Conservation (phyloP, 2,888 invertebrate genomes). For the Carterocephalus palaemon region DNA sequence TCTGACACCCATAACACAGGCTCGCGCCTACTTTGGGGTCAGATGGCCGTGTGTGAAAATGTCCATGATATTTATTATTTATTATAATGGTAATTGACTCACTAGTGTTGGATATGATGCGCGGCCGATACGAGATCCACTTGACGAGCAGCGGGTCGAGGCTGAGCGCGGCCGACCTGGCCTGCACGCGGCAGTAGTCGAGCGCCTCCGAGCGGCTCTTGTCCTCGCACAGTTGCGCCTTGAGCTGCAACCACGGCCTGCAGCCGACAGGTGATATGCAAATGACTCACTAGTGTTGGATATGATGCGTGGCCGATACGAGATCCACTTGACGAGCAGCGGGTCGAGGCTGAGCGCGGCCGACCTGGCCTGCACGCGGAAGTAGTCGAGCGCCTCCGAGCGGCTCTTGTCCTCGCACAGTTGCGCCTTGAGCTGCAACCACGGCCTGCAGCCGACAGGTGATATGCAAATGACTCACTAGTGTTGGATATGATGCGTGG, state of each 20-base stretch:
- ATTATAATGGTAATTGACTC: neutral
- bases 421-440: slow-evolving; percentile 50
- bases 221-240: slow-evolving; percentile 49
- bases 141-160: slow-evolving; percentile 82
- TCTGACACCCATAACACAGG: no score
- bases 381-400: slow-evolving; percentile 46
- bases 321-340: slow-evolving; percentile 81
- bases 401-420: slow-evolving; percentile 39
- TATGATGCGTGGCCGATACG: slow-evolving; percentile 65
- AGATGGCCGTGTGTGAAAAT: no score
- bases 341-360: slow-evolving; percentile 76
- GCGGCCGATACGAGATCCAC: slow-evolving; percentile 80
- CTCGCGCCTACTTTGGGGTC: no score
- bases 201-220: slow-evolving; percentile 32
- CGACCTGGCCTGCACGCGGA: slow-evolving; percentile 55
- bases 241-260: slow-evolving; percentile 54
- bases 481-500: slow-evolving; percentile 36
- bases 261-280: slow-evolving; percentile 18
- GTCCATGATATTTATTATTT: no score
- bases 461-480: slow-evolving; percentile 37
- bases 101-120: slow-evolving; percentile 38
- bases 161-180: slow-evolving; percentile 50
- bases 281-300: slow-evolving; percentile 34
- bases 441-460: slow-evolving; percentile 46
- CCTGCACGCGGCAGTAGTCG: slow-evolving; percentile 56